phyloP scores from a whole-genome alignment of 2,888 invertebrate species.

The Dolichopus griseipennis region DNA sequence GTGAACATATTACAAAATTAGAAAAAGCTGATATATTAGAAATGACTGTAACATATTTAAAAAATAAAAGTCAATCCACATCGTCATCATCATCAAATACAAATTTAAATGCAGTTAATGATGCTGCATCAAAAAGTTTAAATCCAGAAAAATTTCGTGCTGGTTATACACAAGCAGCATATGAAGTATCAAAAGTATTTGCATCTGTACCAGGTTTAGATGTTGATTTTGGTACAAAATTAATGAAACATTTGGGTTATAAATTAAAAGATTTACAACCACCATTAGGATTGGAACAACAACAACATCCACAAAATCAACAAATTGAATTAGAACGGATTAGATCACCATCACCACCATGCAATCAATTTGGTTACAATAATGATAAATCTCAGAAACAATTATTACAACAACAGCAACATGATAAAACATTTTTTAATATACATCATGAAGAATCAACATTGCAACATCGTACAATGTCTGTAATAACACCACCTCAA shows the following conservation, averaged over 20 bases:
- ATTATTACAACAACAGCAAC: not conserved
- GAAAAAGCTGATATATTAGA: slow-evolving; percentile 88
- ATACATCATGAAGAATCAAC: not conserved
- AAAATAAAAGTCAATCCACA: slow-evolving; percentile 47
- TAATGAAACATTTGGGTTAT: slow-evolving; percentile 84
- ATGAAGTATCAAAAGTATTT: slow-evolving; percentile 76
- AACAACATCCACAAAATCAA: not conserved
- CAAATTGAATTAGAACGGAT: not conserved
- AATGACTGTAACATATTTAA: slow-evolving; percentile 61
- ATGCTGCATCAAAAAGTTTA: slow-evolving; percentile 33
- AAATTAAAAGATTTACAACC: slow-evolving; percentile 52
- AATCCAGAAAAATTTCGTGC: slow-evolving; percentile 76
- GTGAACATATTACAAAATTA: slow-evolving; percentile 79
- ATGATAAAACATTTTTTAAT: not conserved
- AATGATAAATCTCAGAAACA: not conserved
- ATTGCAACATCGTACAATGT: not conserved
- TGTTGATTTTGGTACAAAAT: slow-evolving; percentile 71
- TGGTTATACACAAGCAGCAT: slow-evolving; percentile 81
- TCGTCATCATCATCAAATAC: not conserved
- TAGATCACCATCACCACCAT: not conserved
- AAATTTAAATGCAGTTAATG: too few relatives aligned
- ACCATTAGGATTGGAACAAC: not conserved
- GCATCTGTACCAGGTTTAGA: slow-evolving; percentile 79
- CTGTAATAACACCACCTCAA: slow-evolving; percentile 9
- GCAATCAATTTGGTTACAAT: not conserved